These are phyloP conservation scores for Sterrhoptilus dennistouni DNA, from an alignment of 2,113 vertebrate genomes.

Conservation along the genomic window DNA sequence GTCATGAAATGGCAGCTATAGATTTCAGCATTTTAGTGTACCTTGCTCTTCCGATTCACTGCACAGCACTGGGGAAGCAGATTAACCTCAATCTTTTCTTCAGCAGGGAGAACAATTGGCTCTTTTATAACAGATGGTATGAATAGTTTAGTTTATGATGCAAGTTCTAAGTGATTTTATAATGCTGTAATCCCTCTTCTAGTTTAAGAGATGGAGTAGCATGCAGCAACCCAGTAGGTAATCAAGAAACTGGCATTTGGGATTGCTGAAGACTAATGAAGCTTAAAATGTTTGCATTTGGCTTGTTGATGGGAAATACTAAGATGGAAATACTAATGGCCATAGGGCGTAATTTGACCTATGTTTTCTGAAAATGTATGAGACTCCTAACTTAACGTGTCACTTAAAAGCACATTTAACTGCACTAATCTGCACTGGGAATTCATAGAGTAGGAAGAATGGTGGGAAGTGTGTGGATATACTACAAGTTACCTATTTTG, in stretches of 20 bases:
- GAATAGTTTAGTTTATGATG: slow-evolving; percentile 12
- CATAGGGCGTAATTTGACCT: background rate
- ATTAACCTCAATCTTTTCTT: slow-evolving; percentile 3
- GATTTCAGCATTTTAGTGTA: background rate
- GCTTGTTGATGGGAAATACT: background rate
- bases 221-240: background rate
- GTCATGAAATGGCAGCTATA: background rate
- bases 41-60: background rate
- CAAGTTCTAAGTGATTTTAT: slow-evolving; percentile 1
- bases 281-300: background rate
- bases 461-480: background rate
- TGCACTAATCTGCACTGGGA: background rate
- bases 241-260: background rate
- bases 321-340: background rate
- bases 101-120: background rate
- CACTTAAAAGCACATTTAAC: background rate
- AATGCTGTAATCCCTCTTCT: background rate
- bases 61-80: background rate
- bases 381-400: background rate
- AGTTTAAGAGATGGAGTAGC: background rate
- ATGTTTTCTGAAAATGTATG: background rate
- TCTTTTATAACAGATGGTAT: background rate
- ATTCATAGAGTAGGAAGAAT: background rate
- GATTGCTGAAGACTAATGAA: slow-evolving; percentile 15
- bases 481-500: background rate